Base-by-base conservation (phyloP, 92 coral and sea anemone genomes). In the Actinernus sp. region DNA sequence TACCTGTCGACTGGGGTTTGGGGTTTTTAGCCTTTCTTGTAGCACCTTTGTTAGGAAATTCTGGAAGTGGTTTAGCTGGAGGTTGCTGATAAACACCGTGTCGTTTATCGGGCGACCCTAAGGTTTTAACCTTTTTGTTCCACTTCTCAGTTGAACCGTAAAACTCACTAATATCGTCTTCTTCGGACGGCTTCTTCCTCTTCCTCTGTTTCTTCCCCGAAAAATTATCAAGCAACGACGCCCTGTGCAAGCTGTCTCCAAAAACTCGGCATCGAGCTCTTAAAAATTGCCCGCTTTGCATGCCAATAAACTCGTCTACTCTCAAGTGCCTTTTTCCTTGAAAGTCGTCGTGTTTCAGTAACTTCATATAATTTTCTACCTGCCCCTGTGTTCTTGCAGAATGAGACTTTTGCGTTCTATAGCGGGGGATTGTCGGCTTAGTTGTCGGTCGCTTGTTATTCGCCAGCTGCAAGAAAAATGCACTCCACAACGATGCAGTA, bases 271-370 rank as follows among this genome's bases (percentile, higher is more conserved):
- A 47, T 10, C 74, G 2, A 37, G 55, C 53, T 21, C 70, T 22
- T 1, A 75, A 25, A 18, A 55, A 44, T 1, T 26, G 4, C 10
- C n/a, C n/a, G n/a, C 46, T 62, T 21, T 75, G 70, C 10, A 50
- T 30, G 1, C 37, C 10, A 6, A 75, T 74, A 64, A 75, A 75
- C 26, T 43, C 82, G 26, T 75, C 82, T 1, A 67, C 49, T 30
- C 82, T 18, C 6, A 75, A 40, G 14, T 54, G 74, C 21, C 26
- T 68, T 65, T 67, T 64, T 1, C 74, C 74, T 19, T 65, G 54
- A 17, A 63, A 75, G 41, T 75, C 66, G 31, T 75, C 74, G 61
- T 63, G 55, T 18, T 75, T 64, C 41, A 34, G 6, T 30, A 51
- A 11, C 31, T 66, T 49, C 62, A 74, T 49, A 22, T 3, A 46